Evolutionary conservation across 2,888 invertebrate genomes (phyloP), one percentile per base, ranked within the genome.

Genomic region (Theodoxus fluviatilis): DNA sequence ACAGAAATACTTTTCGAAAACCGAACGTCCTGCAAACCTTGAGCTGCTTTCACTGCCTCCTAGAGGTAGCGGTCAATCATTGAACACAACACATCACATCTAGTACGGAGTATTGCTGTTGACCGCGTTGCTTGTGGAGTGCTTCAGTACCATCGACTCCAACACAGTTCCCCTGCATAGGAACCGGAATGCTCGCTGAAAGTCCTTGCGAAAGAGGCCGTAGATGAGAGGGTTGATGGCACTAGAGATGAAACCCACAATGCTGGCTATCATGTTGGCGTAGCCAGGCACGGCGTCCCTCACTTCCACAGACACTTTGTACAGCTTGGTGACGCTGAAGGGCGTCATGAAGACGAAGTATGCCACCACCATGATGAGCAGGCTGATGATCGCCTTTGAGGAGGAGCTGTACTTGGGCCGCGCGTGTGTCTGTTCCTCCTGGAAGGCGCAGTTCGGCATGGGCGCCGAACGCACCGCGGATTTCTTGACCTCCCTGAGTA

Each of bases 261-360:
- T 70, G 7, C 84, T 80, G 33, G 86, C 77, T 0, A 79, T 38
- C 2, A 83, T 74, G 73, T 85, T 86, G 4, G 81, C 71, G 64
- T 78, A 78, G 1, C 78, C 79, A 18, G 85, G 83, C 35, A 86
- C 72, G 22, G 71, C 67, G 18, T 73, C 64, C 0, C 72, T 69
- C 6, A 79, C 69, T 1, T 40, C 31, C 2, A 69, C 70, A 1
- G 69, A 64, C 0, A 84, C 85, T 74, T 87, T 87, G 55, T 83
- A 77, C 0, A 86, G 79, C 68, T 87, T 87, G 3, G 85, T 84
- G 0, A 85, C 74, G 70, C 86, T 84, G 73, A 86, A 87, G 1
- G 86, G 87, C 1, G 86, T 81, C 78, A 85, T 84, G 69, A 84
- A 86, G 37, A 85, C 70, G 70, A 86, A 85, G 74, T 83, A 87